Base-by-base conservation (phyloP, 2,113 vertebrate genomes). In the Boleophthalmus pectinirostris region DNA sequence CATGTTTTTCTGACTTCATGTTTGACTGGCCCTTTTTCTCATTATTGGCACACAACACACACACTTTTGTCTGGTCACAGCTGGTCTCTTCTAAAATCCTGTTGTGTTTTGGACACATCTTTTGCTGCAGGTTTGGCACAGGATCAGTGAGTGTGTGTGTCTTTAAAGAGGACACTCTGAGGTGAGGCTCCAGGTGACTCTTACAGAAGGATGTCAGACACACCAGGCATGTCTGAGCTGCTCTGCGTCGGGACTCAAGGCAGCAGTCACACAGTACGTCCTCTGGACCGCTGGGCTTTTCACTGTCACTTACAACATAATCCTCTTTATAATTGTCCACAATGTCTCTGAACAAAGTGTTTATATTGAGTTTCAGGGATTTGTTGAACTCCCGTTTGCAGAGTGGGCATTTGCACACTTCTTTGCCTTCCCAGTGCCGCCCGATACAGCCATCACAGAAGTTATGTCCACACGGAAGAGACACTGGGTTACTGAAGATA, bases 211-310 rank as follows among this genome's bases (percentile, higher is more conserved):
- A 86, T 0, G 58, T 14, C 80, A 88, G 43, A 69, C 85, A 89
- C 21, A 82, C 75, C 70, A 88, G 66, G 58, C 88, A 90, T 12
- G 80, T 85, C 74, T 89, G 87, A 3, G 25, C 21, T 14, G 90
- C 86, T 69, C 54, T 83, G 53, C 68, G 12, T 54, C 74, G 78
- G 2, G 18, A 66, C 18, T 20, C 74, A 38, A n/a, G 25, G 67
- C 86, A 88, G 46, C 18, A 69, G 66, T 91, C 85, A 66, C 90
- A 89, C 14, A 69, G 63, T 60, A 89, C 88, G 67, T 91, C 51
- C 4, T 67, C 78, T 2, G 69, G 33, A 75, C 66, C 38, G 0
- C 60, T 61, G 0, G 1, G 47, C 15, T 47, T 67, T 29, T 58
- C 23, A 25, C 24, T 69, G 16, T 73, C 45, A 12, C 49, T 15